These are phyloP conservation scores for Hylia prasina DNA, from an alignment of 2,113 vertebrate species.

Conservation along the genomic window DNA sequence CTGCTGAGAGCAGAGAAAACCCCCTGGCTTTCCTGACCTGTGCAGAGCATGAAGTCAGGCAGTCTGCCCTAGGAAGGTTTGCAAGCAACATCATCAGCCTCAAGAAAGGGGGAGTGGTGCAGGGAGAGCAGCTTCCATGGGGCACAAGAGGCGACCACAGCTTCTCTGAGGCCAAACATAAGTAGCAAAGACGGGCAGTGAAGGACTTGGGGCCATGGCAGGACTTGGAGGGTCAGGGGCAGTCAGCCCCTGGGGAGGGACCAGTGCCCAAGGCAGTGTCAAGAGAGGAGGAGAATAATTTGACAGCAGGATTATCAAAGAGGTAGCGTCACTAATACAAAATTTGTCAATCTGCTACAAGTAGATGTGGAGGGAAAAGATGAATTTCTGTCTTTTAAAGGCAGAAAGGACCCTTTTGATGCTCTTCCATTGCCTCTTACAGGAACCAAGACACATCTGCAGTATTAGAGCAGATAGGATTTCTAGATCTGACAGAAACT, in stretches of 20 bases:
- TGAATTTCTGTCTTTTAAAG: background rate
- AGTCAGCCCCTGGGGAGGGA: background rate
- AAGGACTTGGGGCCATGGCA: fast-evolving
- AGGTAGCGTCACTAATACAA: background rate
- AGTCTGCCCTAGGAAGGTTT: background rate
- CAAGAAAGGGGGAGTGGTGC: fast-evolving
- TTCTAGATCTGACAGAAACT: background rate
- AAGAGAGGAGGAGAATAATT: background rate
- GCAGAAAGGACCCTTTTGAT: background rate
- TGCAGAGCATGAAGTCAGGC: fast-evolving
- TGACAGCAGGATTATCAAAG: background rate
- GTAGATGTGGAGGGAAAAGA: background rate
- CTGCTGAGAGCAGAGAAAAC: background rate
- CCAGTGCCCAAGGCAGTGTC: background rate
- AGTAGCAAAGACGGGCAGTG: background rate
- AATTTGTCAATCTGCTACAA: background rate
- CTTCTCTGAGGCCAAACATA: background rate
- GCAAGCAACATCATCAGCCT: background rate
- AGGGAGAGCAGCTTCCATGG: background rate
- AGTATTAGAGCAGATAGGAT: background rate
- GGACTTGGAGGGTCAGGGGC: background rate
- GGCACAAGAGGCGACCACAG: background rate
- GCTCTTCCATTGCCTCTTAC: background rate
- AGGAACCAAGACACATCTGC: background rate
- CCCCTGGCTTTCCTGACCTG: background rate